Conservation (phyloP, 2,797 vertebrate genomes). For the Enteromius unitaeniatus region DNA sequence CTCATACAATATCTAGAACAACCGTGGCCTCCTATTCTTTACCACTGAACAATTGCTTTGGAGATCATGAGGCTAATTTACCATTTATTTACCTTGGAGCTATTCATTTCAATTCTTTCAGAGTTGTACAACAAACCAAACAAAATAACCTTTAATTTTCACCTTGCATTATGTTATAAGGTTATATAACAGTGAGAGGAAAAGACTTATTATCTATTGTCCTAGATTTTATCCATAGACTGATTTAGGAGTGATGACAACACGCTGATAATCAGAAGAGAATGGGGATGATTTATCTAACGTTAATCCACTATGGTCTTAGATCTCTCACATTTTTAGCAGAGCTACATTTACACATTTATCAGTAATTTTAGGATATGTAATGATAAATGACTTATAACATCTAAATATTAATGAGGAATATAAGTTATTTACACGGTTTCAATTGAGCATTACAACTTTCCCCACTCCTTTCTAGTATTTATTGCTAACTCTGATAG, state of each 20-base stretch:
- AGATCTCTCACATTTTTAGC: background rate
- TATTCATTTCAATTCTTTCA: background rate
- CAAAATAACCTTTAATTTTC: slow-evolving; percentile 5
- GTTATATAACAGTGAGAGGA: background rate
- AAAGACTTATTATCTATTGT: background rate
- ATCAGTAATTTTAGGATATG: background rate
- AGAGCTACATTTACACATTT: background rate
- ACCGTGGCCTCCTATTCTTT: slow-evolving; percentile 18
- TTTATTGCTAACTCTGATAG: background rate
- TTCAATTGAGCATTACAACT: background rate
- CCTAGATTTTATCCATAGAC: background rate
- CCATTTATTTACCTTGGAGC: background rate
- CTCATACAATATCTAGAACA: slow-evolving; percentile 23
- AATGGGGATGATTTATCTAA: slow-evolving; percentile 1
- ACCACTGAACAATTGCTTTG: slow-evolving; percentile 3
- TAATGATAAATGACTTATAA: background rate
- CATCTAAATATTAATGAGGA: background rate
- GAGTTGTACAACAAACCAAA: slow-evolving; percentile 2
- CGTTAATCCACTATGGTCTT: background rate
- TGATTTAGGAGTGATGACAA: background rate
- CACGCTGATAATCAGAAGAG: background rate
- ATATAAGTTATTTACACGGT: background rate
- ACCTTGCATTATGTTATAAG: background rate
- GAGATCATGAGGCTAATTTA: background rate
- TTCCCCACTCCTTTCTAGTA: background rate